These are phyloP conservation scores for Neopelma chrysocephalum DNA, from an alignment of 2,797 vertebrate genomes.

Conservation along the genomic window DNA sequence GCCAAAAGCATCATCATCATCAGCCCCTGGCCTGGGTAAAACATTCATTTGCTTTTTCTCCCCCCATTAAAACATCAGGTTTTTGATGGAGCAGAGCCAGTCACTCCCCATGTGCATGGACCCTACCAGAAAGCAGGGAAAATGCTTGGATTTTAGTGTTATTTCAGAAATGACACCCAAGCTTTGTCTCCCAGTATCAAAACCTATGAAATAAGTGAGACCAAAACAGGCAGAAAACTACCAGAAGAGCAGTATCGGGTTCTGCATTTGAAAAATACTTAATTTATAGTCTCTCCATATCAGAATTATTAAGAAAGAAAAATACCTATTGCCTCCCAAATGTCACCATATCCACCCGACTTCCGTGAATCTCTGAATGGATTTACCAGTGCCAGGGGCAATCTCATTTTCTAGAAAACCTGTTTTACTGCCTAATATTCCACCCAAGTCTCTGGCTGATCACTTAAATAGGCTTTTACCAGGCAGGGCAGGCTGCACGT, in stretches of 20 bases:
- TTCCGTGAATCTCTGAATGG: constrained; percentile 8
- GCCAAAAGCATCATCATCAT: neutral
- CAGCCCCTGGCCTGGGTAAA: rapidly evolving
- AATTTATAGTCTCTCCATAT: neutral
- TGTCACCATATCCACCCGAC: neutral
- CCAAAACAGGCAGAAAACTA: neutral
- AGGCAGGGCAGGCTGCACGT: constrained; percentile 39
- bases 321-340: neutral
- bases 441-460: constrained; percentile 53
- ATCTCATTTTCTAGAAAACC: constrained; percentile 70
- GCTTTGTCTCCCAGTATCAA: neutral
- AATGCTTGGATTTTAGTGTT: neutral
- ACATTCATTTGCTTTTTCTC: neutral
- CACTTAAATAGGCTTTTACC: constrained; percentile 36
- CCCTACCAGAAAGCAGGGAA: neutral
- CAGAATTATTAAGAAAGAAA: constrained; percentile 29
- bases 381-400: constrained; percentile 52
- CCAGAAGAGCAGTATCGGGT: neutral
- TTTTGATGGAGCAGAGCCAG: neutral
- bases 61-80: neutral
- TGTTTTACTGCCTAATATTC: constrained; percentile 64
- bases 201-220: neutral
- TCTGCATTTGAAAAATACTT: neutral
- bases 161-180: neutral
- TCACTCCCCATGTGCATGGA: rapidly evolving